Base-by-base conservation (phyloP, 2,113 vertebrate species). In the Grammomys dolichurus region DNA sequence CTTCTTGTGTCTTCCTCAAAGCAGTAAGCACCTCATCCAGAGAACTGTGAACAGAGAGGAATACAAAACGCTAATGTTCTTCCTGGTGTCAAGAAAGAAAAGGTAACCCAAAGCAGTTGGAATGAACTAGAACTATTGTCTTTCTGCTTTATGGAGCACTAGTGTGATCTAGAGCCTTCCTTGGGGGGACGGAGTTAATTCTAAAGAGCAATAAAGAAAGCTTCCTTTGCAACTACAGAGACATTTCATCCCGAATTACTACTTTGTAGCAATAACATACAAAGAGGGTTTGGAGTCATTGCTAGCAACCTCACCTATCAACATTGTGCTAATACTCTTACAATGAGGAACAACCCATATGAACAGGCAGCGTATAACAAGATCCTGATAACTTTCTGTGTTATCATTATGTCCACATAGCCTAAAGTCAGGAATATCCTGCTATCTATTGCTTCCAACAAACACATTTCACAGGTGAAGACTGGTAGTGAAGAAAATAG, bases 81-180 rank as follows among this genome's bases (percentile, higher is more conserved):
- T 90, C 81, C 36, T 22, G 70, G 63, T 84, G 63, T 63, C 87
- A 93, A 95, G 36, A 88, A 85, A 89, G 24, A 90, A 2, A 87
- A 5, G 51, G 58, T 87, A 7, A 40, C 60, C 60, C 78, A 90
- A 91, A 95, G 58, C 26, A 56, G 17, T 82, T 9, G 77, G 26
- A 5, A 75, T 36, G 72, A 84, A 86, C 85, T 43, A 80, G 28
- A 76, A 85, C 43, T 87, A 2, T 13, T 87, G 6, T 13, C 40
- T 82, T 40, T 82, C 36, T 58, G n/a, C 36, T 84, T 58, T 31
- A 33, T 48, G 16, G 60, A 65, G 26, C 82, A 86, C n/a, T 46
- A 40, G 26, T 19, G 14, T 85, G 58, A 31, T 36, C 77, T 56
- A 56, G 48, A 36, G 33, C 4, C 51, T 58, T 56, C 51, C 51